Evolutionary conservation across 1,140 invertebrate species (phyloP).

Genomic region (Euglossa dilemma): DNA sequence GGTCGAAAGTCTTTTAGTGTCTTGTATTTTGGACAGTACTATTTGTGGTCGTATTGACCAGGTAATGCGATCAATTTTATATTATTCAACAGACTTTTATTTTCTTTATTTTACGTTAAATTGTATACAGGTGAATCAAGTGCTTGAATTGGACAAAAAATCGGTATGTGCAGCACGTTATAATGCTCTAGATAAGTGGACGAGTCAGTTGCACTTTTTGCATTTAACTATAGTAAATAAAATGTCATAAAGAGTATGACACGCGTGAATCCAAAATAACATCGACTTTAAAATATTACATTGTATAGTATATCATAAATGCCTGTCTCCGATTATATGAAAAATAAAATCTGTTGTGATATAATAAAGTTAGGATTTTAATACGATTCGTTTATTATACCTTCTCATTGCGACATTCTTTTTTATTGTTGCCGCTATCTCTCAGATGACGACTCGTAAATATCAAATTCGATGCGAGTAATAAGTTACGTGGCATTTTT

Average conservation of each 20-base stretch:
- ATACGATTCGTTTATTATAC: conserved; percentile 30
- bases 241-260: conserved; percentile 87
- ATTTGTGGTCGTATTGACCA: conserved; percentile 98
- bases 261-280: conserved; percentile 34
- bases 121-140: conserved; percentile 90
- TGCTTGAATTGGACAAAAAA: conserved; percentile 93
- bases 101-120: background rate
- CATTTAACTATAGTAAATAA: conserved; percentile 95
- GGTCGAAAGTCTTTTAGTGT: conserved; percentile 98
- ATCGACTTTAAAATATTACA: conserved; percentile 42
- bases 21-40: conserved; percentile 99
- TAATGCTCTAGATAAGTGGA: conserved; percentile 98
- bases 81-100: background rate
- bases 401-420: conserved; percentile 15
- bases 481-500: too few species aligned
- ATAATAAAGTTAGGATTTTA: conserved; percentile 67
- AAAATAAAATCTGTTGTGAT: conserved; percentile 68
- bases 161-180: conserved; percentile 93
- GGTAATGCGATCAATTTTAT: conserved; percentile 74
- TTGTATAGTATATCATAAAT: conserved; percentile 69
- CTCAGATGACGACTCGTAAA: too few species aligned
- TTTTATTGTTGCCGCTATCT: conserved; percentile 3
- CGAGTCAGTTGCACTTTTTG: conserved; percentile 93
- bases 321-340: conserved; percentile 42
- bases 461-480: too few species aligned